These are phyloP conservation scores for Tetrao urogallus DNA, from an alignment of 2,113 vertebrate genomes.

Conservation along the genomic window DNA sequence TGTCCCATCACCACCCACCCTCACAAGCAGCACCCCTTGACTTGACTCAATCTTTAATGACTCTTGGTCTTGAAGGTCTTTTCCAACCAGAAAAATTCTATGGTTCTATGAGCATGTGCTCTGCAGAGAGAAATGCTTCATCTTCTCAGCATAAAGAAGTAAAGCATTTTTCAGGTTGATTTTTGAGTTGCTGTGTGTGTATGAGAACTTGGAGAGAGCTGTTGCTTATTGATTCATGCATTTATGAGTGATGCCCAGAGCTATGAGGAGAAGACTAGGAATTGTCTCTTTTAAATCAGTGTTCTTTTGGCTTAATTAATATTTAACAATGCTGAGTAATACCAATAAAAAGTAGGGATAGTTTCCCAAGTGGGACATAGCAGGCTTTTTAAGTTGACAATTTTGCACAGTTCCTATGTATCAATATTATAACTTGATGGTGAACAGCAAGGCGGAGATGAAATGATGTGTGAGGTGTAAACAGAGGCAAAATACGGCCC, in stretches of 20 bases:
- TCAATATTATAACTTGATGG: no score
- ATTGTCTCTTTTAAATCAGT: background rate
- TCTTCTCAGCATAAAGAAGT: no score
- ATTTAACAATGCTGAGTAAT: background rate
- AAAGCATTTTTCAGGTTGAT: no score
- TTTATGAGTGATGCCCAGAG: background rate
- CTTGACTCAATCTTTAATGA: no score
- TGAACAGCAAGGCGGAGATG: background rate
- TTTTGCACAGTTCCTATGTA: no score
- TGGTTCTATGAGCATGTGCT: no score
- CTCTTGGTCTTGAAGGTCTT: no score
- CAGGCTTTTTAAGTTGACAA: background rate
- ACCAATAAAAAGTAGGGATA: background rate
- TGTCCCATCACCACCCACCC: background rate
- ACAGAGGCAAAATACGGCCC: background rate
- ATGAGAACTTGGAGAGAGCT: background rate
- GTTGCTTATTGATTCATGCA: background rate
- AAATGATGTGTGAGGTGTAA: background rate
- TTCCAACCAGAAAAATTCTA: no score
- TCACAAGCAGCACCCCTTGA: no score
- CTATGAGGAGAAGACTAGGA: background rate
- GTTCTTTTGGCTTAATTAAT: background rate
- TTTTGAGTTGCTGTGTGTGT: no score
- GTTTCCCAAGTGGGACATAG: background rate
- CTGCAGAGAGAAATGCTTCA: no score